Percentiles rank a stretch among this genome's conserved stretches.
phyloP scores from a whole-genome alignment of 2,113 vertebrate genomes.

The Felis chaus region DNA sequence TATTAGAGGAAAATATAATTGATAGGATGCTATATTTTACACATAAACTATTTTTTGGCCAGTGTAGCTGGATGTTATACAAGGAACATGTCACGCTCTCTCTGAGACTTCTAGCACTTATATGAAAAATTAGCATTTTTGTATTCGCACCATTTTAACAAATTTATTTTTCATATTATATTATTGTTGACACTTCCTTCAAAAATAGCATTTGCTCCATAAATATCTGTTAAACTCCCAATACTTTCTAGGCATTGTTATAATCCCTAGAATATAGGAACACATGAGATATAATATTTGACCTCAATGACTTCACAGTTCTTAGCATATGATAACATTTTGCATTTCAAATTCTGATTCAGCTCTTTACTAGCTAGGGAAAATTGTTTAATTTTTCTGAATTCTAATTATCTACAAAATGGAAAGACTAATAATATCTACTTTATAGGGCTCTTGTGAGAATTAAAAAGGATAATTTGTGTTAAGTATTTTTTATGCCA shows the following conservation, averaged over 20 bases:
- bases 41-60: not conserved
- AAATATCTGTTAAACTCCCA: not conserved
- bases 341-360: not conserved
- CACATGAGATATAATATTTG: not conserved
- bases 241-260: not conserved
- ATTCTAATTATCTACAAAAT: not conserved
- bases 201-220: not conserved
- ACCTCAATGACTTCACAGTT: not conserved
- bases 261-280: not conserved
- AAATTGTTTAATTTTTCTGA: conserved; percentile 19
- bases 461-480: not conserved
- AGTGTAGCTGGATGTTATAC: not conserved
- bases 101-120: not conserved
- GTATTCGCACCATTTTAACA: conserved; percentile 2
- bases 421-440: not conserved
- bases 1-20: not conserved
- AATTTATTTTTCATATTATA: conserved; percentile 1
- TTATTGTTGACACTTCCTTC: not conserved
- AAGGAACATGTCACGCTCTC: not conserved
- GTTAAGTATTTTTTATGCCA: not conserved
- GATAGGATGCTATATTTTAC: not conserved
- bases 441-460: not conserved
- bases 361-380: not conserved
- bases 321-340: not conserved
- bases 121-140: not conserved